phyloP scores from a whole-genome alignment of 2,113 vertebrate genomes.

The Hydrolagus affinis region DNA sequence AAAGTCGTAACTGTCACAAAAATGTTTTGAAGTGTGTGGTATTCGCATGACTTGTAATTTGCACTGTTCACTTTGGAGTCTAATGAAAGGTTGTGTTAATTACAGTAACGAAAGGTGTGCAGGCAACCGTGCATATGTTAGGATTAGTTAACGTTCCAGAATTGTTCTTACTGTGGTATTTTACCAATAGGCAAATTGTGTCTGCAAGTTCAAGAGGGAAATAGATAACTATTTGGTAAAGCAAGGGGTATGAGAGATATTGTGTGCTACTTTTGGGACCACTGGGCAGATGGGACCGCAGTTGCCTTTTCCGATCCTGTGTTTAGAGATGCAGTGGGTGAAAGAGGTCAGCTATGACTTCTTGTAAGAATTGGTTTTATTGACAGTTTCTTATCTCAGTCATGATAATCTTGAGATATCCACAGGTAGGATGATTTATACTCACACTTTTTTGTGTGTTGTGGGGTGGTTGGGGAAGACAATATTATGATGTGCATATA shows the following conservation, averaged over 20 bases:
- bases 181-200: neutral
- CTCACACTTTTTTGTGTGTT: too few relatives aligned
- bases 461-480: too few relatives aligned
- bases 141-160: conserved; percentile 12
- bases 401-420: too few relatives aligned
- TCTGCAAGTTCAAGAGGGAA: too few relatives aligned
- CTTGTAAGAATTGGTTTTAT: neutral
- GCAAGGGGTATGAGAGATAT: too few relatives aligned
- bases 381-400: too few relatives aligned
- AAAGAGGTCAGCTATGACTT: neutral
- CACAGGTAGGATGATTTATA: too few relatives aligned
- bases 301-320: too few relatives aligned
- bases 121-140: conserved; percentile 7
- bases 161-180: neutral
- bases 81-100: conserved; percentile 19
- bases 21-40: neutral
- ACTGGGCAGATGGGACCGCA: too few relatives aligned
- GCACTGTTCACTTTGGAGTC: conserved; percentile 10
- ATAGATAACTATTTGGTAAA: too few relatives aligned
- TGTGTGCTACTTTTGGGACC: too few relatives aligned
- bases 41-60: neutral
- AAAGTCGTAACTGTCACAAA: neutral
- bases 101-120: conserved; percentile 23
- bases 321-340: neutral
- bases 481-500: too few relatives aligned